Evolutionary conservation across 2,113 vertebrate genomes (phyloP).

Genomic region (Aphelocoma coerulescens): DNA sequence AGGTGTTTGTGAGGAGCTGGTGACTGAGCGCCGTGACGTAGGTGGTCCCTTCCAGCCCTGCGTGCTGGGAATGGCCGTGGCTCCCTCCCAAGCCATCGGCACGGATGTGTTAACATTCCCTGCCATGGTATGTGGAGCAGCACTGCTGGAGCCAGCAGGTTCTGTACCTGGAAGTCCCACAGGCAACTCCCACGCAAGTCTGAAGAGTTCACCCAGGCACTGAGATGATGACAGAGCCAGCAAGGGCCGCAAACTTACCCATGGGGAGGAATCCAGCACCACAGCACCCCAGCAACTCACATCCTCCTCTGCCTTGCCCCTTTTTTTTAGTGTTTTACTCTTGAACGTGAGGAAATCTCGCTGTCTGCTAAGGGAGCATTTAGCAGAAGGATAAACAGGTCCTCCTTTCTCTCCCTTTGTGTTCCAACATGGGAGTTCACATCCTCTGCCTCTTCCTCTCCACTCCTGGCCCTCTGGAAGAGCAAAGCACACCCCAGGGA

Average conservation of each 20-base stretch:
- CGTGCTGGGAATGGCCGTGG: background rate
- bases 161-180: background rate
- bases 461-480: constrained; percentile 30
- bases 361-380: background rate
- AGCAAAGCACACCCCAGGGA: constrained; percentile 57
- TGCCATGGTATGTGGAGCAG: background rate
- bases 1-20: constrained; percentile 42
- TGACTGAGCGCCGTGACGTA: background rate
- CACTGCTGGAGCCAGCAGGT: background rate
- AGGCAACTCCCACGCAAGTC: background rate
- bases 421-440: constrained; percentile 17
- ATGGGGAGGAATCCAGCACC: background rate
- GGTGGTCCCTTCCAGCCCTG: constrained; percentile 14
- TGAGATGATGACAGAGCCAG: fast-evolving
- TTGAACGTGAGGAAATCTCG: background rate
- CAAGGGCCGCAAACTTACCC: background rate
- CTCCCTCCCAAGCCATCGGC: background rate
- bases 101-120: background rate
- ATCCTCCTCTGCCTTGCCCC: background rate
- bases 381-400: background rate
- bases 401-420: constrained; percentile 32
- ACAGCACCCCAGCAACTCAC: background rate
- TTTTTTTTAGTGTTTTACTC: background rate
- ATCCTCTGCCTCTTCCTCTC: constrained; percentile 64
- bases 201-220: background rate